Evolutionary conservation across 1,140 invertebrate species (phyloP), one percentile per base, ranked within the genome.

Genomic region (Polypedilum vanderplanki): DNA sequence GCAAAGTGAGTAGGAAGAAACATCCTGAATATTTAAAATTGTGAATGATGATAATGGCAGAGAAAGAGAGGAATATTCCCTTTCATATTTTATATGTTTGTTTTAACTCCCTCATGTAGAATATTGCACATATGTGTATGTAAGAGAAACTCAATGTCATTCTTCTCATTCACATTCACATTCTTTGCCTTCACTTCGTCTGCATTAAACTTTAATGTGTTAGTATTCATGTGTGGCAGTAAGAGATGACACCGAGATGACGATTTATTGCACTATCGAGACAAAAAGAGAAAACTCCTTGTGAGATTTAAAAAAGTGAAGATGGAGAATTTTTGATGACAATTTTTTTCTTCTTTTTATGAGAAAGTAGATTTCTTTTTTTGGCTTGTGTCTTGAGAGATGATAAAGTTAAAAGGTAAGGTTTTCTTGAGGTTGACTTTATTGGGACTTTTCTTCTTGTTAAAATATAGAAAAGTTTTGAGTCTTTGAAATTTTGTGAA

Each of bases 11-110:
- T 8, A 57, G 46, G 9, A 57, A 57, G 46, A 57, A 57, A 57
- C 46, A 57, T 57, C 46, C 46, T 57, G 46, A 57, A 57, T 57
- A 57, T 57, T 57, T 57, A 57, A 57, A 57, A 57, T 57, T 57
- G 46, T 57, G 46, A 57, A 57, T 57, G 46, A 57, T 57, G 46
- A 57, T 57, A 57, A 57, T 57, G 46, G 46, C 46, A 57, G 12
- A 15, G 24, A 33, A n/a, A n/a, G 24, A 33, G 24, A 57, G 46
- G 46, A 57, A 57, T 57, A 57, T 57, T 57, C 46, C 24, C 46
- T 57, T 57, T 57, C 46, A 57, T 57, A 57, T 57, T 57, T 57
- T 57, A 57, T 57, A 57, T 57, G 46, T 57, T 57, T 57, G 46
- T 57, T 57, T 57, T 57, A 57, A 57, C 46, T 57, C 46, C 46